These are phyloP conservation scores for Phthorimaea operculella DNA, from an alignment of 1,140 invertebrate genomes.

Conservation along the genomic window DNA sequence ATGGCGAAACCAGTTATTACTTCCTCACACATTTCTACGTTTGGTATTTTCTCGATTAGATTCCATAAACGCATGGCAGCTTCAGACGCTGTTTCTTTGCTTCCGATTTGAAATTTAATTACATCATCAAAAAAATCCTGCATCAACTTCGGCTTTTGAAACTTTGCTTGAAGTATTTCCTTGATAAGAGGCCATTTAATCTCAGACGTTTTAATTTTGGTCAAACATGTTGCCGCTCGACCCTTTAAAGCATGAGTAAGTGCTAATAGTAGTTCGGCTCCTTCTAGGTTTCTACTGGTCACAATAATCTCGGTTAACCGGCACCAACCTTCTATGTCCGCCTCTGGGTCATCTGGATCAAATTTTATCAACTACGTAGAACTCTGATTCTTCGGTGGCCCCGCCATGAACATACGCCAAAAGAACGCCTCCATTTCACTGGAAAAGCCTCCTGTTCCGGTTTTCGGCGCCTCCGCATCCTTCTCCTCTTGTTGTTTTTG, in stretches of 20 bases:
- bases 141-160: background rate
- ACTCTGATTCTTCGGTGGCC: no score
- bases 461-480: no score
- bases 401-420: no score
- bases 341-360: background rate
- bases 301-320: background rate
- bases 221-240: no score
- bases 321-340: conserved; percentile 4
- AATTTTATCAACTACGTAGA: background rate
- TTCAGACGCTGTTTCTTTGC: background rate
- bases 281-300: background rate
- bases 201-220: background rate
- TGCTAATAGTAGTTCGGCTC: background rate
- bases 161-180: background rate
- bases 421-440: no score
- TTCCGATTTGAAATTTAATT: background rate
- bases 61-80: background rate
- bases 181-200: background rate
- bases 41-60: background rate
- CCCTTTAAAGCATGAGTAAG: background rate
- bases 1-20: background rate
- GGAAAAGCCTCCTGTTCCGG: no score
- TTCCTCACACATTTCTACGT: background rate
- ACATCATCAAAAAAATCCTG: conserved; percentile 4
- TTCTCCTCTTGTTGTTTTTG: no score